Base-by-base conservation (phyloP, 64 coral and sea anemone genomes). In the Stylophora pistillata region DNA sequence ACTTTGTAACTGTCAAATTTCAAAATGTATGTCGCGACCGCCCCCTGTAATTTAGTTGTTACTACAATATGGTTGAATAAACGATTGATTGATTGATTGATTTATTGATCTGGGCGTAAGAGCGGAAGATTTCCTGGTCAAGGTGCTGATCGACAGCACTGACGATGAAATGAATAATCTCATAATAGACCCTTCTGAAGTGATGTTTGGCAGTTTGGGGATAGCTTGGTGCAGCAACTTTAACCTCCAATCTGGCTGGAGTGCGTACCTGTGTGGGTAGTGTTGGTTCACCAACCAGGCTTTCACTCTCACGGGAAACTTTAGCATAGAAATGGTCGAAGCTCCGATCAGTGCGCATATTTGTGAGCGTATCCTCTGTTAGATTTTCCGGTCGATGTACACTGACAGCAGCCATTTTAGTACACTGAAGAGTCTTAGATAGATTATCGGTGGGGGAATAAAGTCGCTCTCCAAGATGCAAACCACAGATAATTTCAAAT, bases 401-500 rank as follows among this genome's bases (percentile, higher is more conserved):
- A 78, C 76, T 74, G 87, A 74, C 74, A 89, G 87, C 88, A 89
- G 86, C 74, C 91, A 93, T 85, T 73, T 93, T 93, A 63, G 71
- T 76, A 31, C 72, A 31, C 65, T 92, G 86, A 64, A 68, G 76
- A 78, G 60, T 79, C 62, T 65, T 82, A 89, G 77, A 77, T 89
- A 81, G 88, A 77, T 89, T 89, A 89, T 89, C 77, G 41, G 88
- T 82, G 88, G 81, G 76, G 63, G 76, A 89, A 89, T 69, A 82
- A 54, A 89, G 77, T 66, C 77, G 88, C 74, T 82, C 31, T 68
- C 88, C 88, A 89, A 89, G 61, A 89, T 79, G 63, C 62, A 89
- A 89, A 69, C 77, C 76, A 89, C 81, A 89, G 78, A 89, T 81
- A 77, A 89, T 55, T 66, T 89, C 88, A 81, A 89, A 89, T 78